Base-by-base conservation (phyloP, 30 jellyfish, hydroid and myxozoan species). In the Chrysaora quinquecirrha region DNA sequence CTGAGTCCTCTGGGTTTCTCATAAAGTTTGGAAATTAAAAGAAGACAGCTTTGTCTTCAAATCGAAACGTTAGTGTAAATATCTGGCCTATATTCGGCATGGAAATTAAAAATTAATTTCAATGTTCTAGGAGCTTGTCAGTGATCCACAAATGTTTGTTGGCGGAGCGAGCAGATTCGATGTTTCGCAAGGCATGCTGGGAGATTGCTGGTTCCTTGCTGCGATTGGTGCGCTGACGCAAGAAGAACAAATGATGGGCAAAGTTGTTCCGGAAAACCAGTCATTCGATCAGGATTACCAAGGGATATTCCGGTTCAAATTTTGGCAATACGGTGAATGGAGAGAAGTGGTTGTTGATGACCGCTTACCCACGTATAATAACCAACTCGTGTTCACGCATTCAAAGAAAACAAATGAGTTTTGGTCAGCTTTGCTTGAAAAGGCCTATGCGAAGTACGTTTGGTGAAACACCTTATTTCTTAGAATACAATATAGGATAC, bases 201-300 rank as follows among this genome's bases (percentile, higher is more conserved):
- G 95, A 43, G 95, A 84, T 49, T 84, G 95, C 64, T 84, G 95
- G 95, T 84, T 84, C 31, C 65, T 84, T 21, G 95, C 95, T 74
- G 95, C 88, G 25, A 84, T 84, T 84, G 95, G 88, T 33, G 84
- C 95, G 22, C 63, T 84, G 70, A 84, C 95, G 10, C 95, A 84
- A 65, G 70, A 84, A 34, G 88, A 64, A 10, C 78, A 73, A 34
- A 64, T 84, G 84, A 70, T 84, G 60, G 48, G 48, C 64, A 73
- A 84, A 67, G 88, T 84, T 25, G 21, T 84, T 1, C 95, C 95
- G 9, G 34, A 43, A 18, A 84, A 49, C 1, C 95, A 84, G 30
- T 65, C 84, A 3, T 84, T 84, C 61, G 80, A 84, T 25, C 29
- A 48, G 11, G 95, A 84, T 31, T 84, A 84, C 73, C 73, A 64